Conservation (phyloP, 2,113 vertebrate species). For the Zingel zingel region DNA sequence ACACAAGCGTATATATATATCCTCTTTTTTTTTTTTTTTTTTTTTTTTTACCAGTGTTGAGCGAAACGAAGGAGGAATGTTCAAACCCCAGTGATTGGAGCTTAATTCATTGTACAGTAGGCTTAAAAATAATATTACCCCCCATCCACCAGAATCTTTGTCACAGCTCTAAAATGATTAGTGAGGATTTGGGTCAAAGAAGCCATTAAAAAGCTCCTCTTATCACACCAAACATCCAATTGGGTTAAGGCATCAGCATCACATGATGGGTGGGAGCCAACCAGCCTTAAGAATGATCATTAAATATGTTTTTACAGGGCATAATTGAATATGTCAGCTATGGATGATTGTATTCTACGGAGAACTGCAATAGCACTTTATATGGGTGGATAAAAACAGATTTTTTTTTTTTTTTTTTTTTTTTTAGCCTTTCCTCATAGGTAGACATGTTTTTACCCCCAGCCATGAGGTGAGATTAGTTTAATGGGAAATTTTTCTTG, state of each 20-base stretch:
- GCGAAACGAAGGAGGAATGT: constrained; percentile 41
- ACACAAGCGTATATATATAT: not conserved
- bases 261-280: constrained; percentile 45
- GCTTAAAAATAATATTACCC: constrained; percentile 62
- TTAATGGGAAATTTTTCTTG: constrained; percentile 40
- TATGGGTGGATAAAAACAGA: not conserved
- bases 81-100: constrained; percentile 40
- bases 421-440: not conserved
- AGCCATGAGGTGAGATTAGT: constrained; percentile 26
- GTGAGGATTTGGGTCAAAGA: constrained; percentile 77
- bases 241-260: constrained; percentile 21
- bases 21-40: not conserved
- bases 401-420: not conserved
- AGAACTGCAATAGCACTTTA: not conserved
- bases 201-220: constrained; percentile 60
- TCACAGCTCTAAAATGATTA: constrained; percentile 75
- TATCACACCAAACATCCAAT: constrained; percentile 54
- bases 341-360: not conserved
- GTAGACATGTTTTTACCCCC: not conserved
- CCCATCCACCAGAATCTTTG: constrained; percentile 53
- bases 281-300: constrained; percentile 28
- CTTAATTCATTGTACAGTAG: constrained; percentile 54
- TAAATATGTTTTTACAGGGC: constrained; percentile 15
- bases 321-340: constrained; percentile 47
- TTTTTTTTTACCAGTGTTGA: not conserved